These are phyloP conservation scores for Crypturellus undulatus DNA, from an alignment of 2,113 vertebrate genomes.

Conservation along the genomic window DNA sequence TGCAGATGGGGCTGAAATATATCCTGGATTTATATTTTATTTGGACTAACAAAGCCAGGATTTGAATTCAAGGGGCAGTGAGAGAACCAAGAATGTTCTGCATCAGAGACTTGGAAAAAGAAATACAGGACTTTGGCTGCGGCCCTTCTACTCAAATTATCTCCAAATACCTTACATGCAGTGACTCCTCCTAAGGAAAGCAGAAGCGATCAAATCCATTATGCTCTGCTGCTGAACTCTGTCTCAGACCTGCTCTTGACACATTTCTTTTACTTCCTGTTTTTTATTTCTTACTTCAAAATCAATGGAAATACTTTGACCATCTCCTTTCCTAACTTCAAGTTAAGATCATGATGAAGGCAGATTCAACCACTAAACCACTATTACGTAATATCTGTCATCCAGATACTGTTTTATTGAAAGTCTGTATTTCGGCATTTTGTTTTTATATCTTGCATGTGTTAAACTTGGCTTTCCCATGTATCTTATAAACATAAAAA, in stretches of 20 bases:
- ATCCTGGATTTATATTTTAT: constrained; percentile 42
- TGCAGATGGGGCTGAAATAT: constrained; percentile 37
- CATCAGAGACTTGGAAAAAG: constrained; percentile 58
- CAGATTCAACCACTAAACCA: background rate
- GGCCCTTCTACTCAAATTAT: constrained; percentile 34
- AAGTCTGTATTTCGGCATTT: constrained; percentile 33
- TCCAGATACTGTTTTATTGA: constrained; percentile 35
- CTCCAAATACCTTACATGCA: constrained; percentile 44
- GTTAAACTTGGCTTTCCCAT: constrained; percentile 44
- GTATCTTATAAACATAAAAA: constrained; percentile 41
- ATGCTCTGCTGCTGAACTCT: constrained; percentile 26
- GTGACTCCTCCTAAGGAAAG: constrained; percentile 34
- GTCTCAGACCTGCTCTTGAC: constrained; percentile 33
- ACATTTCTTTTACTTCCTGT: constrained; percentile 36
- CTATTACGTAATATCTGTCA: constrained; percentile 41
- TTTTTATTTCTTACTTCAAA: constrained; percentile 50
- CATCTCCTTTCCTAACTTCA: constrained; percentile 20
- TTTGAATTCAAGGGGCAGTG: constrained; percentile 60
- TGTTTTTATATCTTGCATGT: constrained; percentile 41
- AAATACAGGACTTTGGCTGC: constrained; percentile 16
- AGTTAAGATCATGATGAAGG: background rate
- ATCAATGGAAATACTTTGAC: constrained; percentile 37
- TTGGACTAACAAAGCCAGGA: constrained; percentile 50
- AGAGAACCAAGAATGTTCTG: constrained; percentile 41
- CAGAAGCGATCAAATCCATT: background rate